These are phyloP conservation scores for Corynorhinus townsendii DNA, from an alignment of 2,113 vertebrate species.

Conservation along the genomic window DNA sequence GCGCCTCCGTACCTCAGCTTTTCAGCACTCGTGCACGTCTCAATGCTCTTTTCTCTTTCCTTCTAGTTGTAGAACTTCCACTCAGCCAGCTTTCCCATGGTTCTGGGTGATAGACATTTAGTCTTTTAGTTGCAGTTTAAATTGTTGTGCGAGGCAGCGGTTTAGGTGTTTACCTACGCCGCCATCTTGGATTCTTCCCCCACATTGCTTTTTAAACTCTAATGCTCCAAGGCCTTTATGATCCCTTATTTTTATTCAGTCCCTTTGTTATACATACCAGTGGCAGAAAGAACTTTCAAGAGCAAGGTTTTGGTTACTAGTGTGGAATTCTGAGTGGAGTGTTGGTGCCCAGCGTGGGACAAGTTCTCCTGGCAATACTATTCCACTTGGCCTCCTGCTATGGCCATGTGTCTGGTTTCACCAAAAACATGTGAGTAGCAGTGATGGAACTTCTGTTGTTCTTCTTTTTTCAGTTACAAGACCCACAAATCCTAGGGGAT, in stretches of 20 bases:
- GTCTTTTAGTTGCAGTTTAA: too few relatives aligned
- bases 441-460: neutral
- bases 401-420: neutral
- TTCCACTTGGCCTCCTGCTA: neutral
- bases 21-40: too few relatives aligned
- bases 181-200: too few relatives aligned
- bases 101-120: too few relatives aligned
- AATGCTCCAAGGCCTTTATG: neutral
- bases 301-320: neutral
- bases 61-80: too few relatives aligned
- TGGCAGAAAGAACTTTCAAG: neutral
- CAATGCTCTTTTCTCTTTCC: too few relatives aligned
- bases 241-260: neutral
- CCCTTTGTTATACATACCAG: neutral
- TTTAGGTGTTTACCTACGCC: too few relatives aligned
- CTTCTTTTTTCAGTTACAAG: neutral
- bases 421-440: neutral
- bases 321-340: neutral
- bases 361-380: fast-evolving
- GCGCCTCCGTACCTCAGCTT: too few relatives aligned
- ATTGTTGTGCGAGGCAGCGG: too few relatives aligned
- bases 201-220: neutral
- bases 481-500: neutral
- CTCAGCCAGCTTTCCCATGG: too few relatives aligned
- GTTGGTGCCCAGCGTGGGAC: fast-evolving